Evolutionary conservation across 2,797 vertebrate species (phyloP).

Genomic region (Pangasius mekongensis): DNA sequence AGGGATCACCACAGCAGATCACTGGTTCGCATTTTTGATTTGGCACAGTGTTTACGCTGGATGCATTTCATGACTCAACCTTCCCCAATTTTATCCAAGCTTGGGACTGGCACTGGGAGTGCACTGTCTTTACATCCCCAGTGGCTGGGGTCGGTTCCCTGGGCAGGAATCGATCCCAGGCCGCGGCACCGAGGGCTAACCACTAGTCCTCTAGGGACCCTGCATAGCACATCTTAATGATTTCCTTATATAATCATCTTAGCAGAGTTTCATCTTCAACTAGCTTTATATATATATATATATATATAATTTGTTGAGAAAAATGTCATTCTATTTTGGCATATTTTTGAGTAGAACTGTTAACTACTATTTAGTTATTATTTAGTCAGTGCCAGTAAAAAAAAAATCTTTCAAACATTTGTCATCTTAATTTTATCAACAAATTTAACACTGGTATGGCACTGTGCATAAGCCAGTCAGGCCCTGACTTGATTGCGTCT

Average conservation of each 20-base stretch:
- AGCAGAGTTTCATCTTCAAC: not conserved
- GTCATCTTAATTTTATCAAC: not conserved
- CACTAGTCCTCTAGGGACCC: too few species aligned
- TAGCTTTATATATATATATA: not conserved
- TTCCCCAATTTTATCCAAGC: too few species aligned
- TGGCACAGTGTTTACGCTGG: too few species aligned
- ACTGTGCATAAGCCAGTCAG: not conserved
- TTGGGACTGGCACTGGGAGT: too few species aligned
- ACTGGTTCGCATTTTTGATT: too few species aligned
- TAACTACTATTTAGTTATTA: constrained; percentile 1
- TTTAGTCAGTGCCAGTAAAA: not conserved
- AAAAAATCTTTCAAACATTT: not conserved
- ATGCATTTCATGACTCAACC: too few species aligned
- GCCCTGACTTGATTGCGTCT: constrained; percentile 26
- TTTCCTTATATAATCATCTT: not conserved
- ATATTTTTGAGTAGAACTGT: not conserved
- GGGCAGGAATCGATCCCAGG: too few species aligned
- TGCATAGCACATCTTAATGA: not conserved
- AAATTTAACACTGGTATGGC: not conserved
- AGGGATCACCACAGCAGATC: too few species aligned
- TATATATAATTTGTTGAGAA: not conserved
- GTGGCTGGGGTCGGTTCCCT: too few species aligned
- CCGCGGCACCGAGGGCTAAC: too few species aligned
- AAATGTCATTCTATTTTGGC: not conserved
- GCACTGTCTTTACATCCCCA: too few species aligned